Evolutionary conservation across 2,113 vertebrate genomes (phyloP).

Genomic region (Cichladusa arquata): DNA sequence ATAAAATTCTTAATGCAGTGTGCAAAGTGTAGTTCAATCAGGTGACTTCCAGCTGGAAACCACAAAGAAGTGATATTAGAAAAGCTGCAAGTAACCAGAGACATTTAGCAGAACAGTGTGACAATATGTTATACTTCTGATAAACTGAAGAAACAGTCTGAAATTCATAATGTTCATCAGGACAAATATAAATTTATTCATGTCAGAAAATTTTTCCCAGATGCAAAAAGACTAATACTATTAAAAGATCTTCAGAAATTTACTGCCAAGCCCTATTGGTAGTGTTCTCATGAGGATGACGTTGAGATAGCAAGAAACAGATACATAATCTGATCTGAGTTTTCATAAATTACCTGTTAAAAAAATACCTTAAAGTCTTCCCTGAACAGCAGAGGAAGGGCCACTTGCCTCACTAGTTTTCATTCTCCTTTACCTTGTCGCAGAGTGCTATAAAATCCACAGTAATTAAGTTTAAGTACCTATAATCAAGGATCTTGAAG

Average conservation of each 20-base stretch:
- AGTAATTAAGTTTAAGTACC: conserved; percentile 32
- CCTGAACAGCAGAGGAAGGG: not conserved
- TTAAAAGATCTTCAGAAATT: not conserved
- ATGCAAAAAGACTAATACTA: not conserved
- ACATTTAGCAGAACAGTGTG: not conserved
- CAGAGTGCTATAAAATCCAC: conserved; percentile 17
- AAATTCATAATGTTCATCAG: conserved; percentile 2
- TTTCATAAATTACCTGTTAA: conserved; percentile 37
- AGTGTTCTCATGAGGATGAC: not conserved
- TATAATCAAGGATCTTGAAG: conserved; percentile 6
- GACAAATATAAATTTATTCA: not conserved
- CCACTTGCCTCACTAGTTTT: conserved; percentile 9
- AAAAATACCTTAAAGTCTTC: not conserved
- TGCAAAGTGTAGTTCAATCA: not conserved
- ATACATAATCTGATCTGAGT: not conserved
- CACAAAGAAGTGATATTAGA: not conserved
- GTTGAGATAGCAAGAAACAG: conserved; percentile 11
- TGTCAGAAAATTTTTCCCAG: not conserved
- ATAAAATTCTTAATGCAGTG: not conserved
- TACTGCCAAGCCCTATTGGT: not conserved
- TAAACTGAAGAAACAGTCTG: not conserved
- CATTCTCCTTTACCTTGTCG: conserved; percentile 31
- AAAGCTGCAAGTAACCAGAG: not conserved
- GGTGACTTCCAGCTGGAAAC: not conserved
- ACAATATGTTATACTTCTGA: not conserved